These are phyloP conservation scores for Hyperoplus immaculatus DNA, from an alignment of 2,797 vertebrate genomes.

Conservation along the genomic window DNA sequence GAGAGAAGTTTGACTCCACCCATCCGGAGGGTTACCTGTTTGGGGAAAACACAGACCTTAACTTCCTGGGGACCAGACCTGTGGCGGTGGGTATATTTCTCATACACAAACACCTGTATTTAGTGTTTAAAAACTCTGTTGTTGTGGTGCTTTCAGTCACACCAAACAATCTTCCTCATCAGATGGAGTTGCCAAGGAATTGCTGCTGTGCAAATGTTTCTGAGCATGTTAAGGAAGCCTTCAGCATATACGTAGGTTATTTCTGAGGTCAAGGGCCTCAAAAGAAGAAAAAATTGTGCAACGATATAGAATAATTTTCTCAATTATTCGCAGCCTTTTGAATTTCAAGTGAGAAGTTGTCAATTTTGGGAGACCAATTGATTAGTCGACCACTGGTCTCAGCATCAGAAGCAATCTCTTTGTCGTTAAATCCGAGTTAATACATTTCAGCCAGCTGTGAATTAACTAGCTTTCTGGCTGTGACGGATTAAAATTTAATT, in stretches of 20 bases:
- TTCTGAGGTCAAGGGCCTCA: background rate
- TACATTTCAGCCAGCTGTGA: conserved; percentile 8
- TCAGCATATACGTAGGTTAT: background rate
- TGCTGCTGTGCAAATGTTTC: background rate
- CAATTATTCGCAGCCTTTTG: background rate
- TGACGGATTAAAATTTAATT: conserved; percentile 53
- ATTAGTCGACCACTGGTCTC: background rate
- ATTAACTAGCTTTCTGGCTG: conserved; percentile 49
- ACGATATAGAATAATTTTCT: too few species aligned
- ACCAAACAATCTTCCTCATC: background rate
- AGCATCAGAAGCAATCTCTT: conserved; percentile 5
- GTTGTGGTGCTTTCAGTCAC: background rate
- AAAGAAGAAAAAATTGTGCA: background rate
- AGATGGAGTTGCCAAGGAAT: background rate
- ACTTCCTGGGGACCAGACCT: conserved; percentile 96
- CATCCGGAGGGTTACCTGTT: conserved; percentile 98
- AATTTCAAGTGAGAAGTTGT: background rate
- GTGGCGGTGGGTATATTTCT: conserved; percentile 87
- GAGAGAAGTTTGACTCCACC: conserved; percentile 98
- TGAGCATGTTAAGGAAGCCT: background rate
- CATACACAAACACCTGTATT: background rate
- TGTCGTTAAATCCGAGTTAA: background rate
- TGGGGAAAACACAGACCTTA: conserved; percentile 98
- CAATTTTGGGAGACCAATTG: background rate
- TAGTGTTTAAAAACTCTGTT: background rate